These are phyloP conservation scores for Mellivora capensis DNA, from an alignment of 2,113 vertebrate species.

Conservation along the genomic window DNA sequence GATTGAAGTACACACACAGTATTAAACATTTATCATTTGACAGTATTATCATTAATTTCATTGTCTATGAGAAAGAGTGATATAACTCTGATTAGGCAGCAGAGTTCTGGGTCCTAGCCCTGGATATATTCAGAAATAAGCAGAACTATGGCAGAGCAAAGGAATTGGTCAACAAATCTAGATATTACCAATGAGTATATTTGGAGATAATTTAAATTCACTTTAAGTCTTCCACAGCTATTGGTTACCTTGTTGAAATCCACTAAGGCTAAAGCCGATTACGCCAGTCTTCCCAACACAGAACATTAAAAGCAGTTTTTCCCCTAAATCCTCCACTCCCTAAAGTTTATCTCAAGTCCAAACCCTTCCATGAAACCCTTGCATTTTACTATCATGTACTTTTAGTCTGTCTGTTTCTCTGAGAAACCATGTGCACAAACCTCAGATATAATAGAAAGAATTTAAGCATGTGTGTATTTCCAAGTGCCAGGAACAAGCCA, in stretches of 20 bases:
- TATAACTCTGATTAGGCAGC: neutral
- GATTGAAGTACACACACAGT: neutral
- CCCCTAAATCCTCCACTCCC: neutral
- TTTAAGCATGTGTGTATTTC: neutral
- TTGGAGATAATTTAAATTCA: neutral
- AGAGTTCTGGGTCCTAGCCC: neutral
- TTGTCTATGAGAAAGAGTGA: neutral
- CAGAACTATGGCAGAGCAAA: neutral
- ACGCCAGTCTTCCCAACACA: neutral
- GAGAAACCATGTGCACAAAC: neutral
- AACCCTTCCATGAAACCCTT: neutral
- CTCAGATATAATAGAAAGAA: neutral
- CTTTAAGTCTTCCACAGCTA: neutral
- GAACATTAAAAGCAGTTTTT: neutral
- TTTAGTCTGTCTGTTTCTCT: neutral
- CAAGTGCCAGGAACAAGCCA: neutral
- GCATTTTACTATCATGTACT: neutral
- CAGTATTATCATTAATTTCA: neutral
- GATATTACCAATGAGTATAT: neutral
- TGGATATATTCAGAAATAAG: neutral
- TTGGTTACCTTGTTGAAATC: neutral
- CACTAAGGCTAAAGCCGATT: neutral
- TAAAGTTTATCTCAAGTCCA: conserved; percentile 16
- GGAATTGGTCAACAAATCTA: neutral
- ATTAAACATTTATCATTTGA: neutral